Evolutionary conservation across 2,888 invertebrate genomes (phyloP).

Genomic region (Aspidiotus rigidus): DNA sequence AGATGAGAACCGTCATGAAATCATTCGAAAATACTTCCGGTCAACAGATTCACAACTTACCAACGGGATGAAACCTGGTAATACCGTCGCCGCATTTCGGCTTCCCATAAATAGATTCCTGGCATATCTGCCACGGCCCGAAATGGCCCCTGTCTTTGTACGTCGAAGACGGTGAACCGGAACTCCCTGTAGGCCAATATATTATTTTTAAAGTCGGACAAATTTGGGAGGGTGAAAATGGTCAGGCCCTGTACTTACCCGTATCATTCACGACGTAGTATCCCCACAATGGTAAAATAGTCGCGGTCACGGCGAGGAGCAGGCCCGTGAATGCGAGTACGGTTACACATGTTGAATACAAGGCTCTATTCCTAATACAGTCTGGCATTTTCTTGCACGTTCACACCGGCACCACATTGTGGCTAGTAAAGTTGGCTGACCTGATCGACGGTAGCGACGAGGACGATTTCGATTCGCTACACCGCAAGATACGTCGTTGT

Average conservation of each 20-base stretch:
- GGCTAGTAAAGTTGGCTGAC: conserved; percentile 30
- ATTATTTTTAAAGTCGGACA: too few species aligned
- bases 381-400: conserved; percentile 45
- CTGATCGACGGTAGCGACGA: conserved; percentile 7
- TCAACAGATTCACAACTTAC: conserved; percentile 49
- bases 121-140: conserved; percentile 81
- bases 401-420: conserved; percentile 36
- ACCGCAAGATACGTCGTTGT: neutral
- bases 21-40: too few species aligned
- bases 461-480: neutral
- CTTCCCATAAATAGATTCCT: conserved; percentile 66
- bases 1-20: too few species aligned
- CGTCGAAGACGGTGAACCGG: too few species aligned
- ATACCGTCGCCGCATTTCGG: conserved; percentile 71
- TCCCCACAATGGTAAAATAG: conserved; percentile 79
- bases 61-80: conserved; percentile 66
- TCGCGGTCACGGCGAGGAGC: conserved; percentile 70
- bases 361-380: conserved; percentile 48
- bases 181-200: too few species aligned
- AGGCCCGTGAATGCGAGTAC: conserved; percentile 67
- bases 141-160: conserved; percentile 66
- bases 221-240: too few species aligned
- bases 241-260: too few species aligned
- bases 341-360: conserved; percentile 60
- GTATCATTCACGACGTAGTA: conserved; percentile 46